Conservation (phyloP, 2,888 invertebrate genomes). For the Cryptus armator region DNA sequence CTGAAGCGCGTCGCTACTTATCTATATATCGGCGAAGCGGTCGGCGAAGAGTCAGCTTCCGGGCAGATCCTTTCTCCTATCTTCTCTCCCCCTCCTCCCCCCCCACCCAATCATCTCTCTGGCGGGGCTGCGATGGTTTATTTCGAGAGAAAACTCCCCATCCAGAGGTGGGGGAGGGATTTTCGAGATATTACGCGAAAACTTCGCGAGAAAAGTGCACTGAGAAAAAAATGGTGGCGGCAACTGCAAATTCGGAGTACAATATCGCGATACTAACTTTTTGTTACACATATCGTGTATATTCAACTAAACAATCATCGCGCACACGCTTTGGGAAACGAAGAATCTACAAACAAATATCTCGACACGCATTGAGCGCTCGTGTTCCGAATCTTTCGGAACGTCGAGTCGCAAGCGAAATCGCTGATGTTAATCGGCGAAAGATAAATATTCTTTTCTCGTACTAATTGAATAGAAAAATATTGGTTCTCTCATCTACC, state of each 20-base stretch:
- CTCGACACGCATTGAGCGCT: background rate
- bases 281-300: too few species aligned
- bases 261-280: background rate
- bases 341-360: background rate
- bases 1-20: conserved; percentile 61
- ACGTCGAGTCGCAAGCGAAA: background rate
- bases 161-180: too few species aligned
- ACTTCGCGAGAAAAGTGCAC: background rate
- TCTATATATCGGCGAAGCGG: conserved; percentile 34
- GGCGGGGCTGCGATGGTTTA: background rate
- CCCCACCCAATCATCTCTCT: background rate
- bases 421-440: conserved; percentile 15
- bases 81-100: too few species aligned
- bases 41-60: conserved; percentile 48
- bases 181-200: background rate
- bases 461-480: conserved; percentile 12
- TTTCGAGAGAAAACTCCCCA: conserved; percentile 24
- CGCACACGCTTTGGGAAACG: background rate
- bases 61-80: conserved; percentile 16
- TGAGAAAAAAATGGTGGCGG: background rate
- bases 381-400: background rate
- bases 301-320: too few species aligned
- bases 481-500: conserved; percentile 15
- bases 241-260: background rate
- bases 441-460: conserved; percentile 7